phyloP scores from a whole-genome alignment of 1,140 invertebrate species.

The Micrasema longulum region DNA sequence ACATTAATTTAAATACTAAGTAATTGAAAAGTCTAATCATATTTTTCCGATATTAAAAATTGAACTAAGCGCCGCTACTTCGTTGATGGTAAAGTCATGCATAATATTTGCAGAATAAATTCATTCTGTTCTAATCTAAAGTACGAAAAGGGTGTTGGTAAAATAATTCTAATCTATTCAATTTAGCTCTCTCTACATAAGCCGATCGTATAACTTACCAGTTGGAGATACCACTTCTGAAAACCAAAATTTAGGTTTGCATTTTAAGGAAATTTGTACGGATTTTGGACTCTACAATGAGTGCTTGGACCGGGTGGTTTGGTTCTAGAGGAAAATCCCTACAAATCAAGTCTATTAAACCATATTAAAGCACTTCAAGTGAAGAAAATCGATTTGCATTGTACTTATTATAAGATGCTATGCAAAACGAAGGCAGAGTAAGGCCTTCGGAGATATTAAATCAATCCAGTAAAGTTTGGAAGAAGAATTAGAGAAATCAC shows the following conservation, averaged over 20 bases:
- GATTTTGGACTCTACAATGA: neutral
- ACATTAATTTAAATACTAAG: no score
- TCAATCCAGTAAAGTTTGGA: no score
- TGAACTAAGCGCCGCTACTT: no score
- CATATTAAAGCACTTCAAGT: neutral
- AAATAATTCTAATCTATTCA: constrained; percentile 40
- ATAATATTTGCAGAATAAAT: neutral
- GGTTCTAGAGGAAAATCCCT: constrained; percentile 5
- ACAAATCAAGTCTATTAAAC: constrained; percentile 12
- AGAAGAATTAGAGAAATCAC: no score
- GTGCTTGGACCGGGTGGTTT: neutral
- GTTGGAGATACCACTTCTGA: constrained; percentile 53
- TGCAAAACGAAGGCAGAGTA: no score
- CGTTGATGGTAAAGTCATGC: neutral
- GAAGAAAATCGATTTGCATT: no score
- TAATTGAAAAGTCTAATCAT: no score
- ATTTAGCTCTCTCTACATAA: constrained; percentile 42
- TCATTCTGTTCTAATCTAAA: constrained; percentile 3
- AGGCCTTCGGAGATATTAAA: no score
- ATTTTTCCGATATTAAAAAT: no score
- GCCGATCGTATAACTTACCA: constrained; percentile 51
- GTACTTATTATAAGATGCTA: no score
- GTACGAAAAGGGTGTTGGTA: constrained; percentile 7
- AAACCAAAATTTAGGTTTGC: constrained; percentile 50
- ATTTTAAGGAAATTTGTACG: constrained; percentile 34